These are phyloP conservation scores for Danaus chrysippus DNA, from an alignment of 2,888 invertebrate genomes.

Conservation along the genomic window DNA sequence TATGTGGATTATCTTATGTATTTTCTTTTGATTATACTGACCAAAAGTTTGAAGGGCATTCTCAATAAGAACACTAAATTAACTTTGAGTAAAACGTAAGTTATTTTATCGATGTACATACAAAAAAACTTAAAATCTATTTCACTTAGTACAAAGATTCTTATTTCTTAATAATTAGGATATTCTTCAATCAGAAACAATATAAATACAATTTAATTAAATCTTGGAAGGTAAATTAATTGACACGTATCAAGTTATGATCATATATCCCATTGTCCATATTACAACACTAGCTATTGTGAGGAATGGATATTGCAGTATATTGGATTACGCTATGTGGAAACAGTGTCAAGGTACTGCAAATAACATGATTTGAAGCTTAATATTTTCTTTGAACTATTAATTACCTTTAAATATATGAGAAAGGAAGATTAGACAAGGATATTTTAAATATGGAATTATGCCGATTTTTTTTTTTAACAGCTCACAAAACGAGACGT, in stretches of 20 bases:
- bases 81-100: too few relatives aligned
- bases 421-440: background rate
- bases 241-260: background rate
- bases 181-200: background rate
- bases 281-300: slow-evolving; percentile 39
- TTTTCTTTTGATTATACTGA: too few relatives aligned
- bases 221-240: background rate
- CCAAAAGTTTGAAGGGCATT: too few relatives aligned
- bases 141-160: too few relatives aligned
- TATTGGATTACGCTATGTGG: slow-evolving; percentile 54
- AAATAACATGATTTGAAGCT: slow-evolving; percentile 40
- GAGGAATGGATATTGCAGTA: slow-evolving; percentile 54
- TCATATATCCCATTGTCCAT: slow-evolving; percentile 19
- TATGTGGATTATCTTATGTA: too few relatives aligned
- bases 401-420: background rate
- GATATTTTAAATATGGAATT: too few relatives aligned
- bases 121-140: too few relatives aligned
- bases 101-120: too few relatives aligned
- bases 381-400: background rate
- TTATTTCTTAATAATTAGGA: too few relatives aligned
- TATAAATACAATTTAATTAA: background rate
- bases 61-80: too few relatives aligned
- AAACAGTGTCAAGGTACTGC: slow-evolving; percentile 59
- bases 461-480: too few relatives aligned
- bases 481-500: slow-evolving; percentile 22